A percentile compares a stretch with the other conserved stretches of the same genome.
Evolutionary conservation across 1,140 invertebrate species (phyloP).

Genomic region (Antheraea pernyi): DNA sequence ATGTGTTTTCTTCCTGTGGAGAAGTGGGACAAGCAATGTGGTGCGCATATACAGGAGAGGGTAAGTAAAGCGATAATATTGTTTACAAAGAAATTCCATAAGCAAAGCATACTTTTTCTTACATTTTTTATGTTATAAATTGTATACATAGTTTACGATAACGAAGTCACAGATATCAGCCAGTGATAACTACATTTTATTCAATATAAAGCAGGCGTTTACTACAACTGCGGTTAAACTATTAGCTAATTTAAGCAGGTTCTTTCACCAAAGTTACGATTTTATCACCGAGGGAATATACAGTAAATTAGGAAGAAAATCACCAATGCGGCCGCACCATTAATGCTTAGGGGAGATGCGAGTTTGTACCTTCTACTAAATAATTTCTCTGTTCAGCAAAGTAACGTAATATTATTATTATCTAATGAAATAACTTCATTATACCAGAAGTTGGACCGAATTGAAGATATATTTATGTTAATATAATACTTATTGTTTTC

Average conservation of each 20-base stretch:
- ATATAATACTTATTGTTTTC: background rate
- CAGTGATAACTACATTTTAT: too few species aligned
- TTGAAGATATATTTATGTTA: background rate
- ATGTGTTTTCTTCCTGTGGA: too few species aligned
- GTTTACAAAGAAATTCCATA: too few species aligned
- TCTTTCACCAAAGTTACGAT: constrained; percentile 15
- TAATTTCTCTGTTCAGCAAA: background rate
- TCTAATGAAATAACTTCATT: background rate
- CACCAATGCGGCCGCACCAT: constrained; percentile 13
- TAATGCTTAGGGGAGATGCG: constrained; percentile 4
- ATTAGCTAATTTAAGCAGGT: constrained; percentile 2
- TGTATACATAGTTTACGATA: too few species aligned
- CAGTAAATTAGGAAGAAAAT: constrained; percentile 20
- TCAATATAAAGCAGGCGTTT: background rate
- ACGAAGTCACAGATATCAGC: too few species aligned
- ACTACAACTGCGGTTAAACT: too few species aligned
- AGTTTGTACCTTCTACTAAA: background rate
- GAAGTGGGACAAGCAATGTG: too few species aligned
- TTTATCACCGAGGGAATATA: constrained; percentile 14
- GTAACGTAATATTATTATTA: background rate
- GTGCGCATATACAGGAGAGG: too few species aligned
- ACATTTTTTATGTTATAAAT: too few species aligned
- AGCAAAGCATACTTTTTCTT: too few species aligned
- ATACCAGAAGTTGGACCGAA: background rate
- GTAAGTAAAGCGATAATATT: too few species aligned